Conservation (phyloP, 1,140 invertebrate species). For the Paralvinella palmiformis region DNA sequence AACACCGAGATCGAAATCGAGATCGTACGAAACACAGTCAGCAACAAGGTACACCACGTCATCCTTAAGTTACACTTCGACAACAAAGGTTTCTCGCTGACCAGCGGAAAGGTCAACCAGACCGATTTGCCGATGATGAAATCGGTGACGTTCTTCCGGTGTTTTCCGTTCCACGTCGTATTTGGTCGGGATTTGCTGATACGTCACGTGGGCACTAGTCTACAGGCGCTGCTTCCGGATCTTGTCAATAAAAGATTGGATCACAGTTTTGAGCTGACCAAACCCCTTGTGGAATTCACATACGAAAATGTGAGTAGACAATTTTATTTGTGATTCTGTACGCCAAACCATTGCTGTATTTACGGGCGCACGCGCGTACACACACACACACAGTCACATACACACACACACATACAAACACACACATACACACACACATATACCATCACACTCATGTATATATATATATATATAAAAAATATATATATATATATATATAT, state of each 20-base stretch:
- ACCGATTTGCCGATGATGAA: constrained; percentile 88
- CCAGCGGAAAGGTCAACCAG: constrained; percentile 58
- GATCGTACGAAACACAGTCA: constrained; percentile 55
- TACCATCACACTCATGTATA: too few relatives aligned
- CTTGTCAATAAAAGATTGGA: constrained; percentile 66
- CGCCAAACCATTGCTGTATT: too few relatives aligned
- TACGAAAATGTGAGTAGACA: constrained; percentile 88
- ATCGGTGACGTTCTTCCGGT: constrained; percentile 80
- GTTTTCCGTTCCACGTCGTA: constrained; percentile 96
- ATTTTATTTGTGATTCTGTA: too few relatives aligned
- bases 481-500: too few relatives aligned
- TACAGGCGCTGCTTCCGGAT: constrained; percentile 72
- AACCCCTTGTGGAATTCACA: constrained; percentile 85
- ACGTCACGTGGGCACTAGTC: constrained; percentile 72
- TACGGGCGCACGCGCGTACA: too few relatives aligned
- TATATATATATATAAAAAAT: too few relatives aligned
- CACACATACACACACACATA: too few relatives aligned
- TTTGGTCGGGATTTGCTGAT: constrained; percentile 91
- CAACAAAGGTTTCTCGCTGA: constrained; percentile 67
- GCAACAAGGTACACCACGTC: constrained; percentile 58
- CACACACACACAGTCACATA: too few relatives aligned
- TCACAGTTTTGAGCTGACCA: constrained; percentile 79
- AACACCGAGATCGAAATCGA: constrained; percentile 62
- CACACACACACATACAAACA: too few relatives aligned
- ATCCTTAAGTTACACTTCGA: constrained; percentile 90